Evolutionary conservation across 2,888 invertebrate genomes (phyloP).

Genomic region (Acanthopleura granulata): DNA sequence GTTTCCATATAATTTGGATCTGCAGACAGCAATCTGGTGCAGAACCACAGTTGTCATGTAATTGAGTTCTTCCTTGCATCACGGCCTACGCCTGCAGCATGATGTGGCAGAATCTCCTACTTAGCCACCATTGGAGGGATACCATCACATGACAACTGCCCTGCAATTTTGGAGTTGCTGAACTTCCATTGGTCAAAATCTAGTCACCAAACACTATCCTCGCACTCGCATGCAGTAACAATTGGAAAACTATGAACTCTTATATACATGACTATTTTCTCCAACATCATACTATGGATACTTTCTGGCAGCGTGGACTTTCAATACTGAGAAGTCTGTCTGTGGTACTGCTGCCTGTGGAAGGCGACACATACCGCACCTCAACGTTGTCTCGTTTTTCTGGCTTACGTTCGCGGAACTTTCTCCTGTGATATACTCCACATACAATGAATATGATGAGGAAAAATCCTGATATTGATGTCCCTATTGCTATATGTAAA

Average conservation of each 20-base stretch:
- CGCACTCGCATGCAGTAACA: no score
- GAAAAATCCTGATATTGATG: constrained; percentile 63
- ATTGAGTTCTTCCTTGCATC: no score
- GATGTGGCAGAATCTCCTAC: no score
- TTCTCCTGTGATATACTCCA: constrained; percentile 60
- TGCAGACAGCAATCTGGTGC: no score
- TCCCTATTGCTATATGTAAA: constrained; percentile 62
- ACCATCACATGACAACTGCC: no score
- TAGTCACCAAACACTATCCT: no score
- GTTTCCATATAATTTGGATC: no score
- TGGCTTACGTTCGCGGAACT: constrained; percentile 44
- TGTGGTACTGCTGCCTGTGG: constrained; percentile 61
- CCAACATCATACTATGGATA: constrained; percentile 58
- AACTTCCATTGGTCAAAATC: no score
- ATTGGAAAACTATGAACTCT: constrained; percentile 2
- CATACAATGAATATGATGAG: constrained; percentile 60
- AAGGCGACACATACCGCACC: constrained; percentile 61
- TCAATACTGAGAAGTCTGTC: constrained; percentile 54
- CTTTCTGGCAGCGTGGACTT: constrained; percentile 53
- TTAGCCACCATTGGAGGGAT: no score
- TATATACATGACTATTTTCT: constrained; percentile 4
- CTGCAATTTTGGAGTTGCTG: no score
- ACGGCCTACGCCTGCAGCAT: no score
- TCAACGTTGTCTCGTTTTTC: constrained; percentile 60
- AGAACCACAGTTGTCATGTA: no score